A percentile compares a stretch with the other conserved stretches of the same genome.
These are phyloP conservation scores for Tubulanus polymorphus DNA, from an alignment of 2,888 invertebrate species.

Conservation along the genomic window DNA sequence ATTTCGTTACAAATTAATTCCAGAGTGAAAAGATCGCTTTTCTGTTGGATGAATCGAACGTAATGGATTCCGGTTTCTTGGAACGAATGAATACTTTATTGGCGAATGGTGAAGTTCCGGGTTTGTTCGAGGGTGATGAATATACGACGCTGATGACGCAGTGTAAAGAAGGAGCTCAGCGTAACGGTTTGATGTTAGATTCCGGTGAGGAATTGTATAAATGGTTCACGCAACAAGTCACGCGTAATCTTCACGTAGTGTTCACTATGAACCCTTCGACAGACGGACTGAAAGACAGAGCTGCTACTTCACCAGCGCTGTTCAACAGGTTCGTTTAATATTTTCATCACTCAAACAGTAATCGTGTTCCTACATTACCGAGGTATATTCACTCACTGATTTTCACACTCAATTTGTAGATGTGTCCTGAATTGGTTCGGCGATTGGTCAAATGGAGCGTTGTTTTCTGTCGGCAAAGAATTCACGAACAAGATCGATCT, in stretches of 20 bases:
- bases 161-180: conserved; percentile 97
- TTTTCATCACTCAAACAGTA: neutral
- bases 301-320: conserved; percentile 96
- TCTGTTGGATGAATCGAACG: conserved; percentile 98
- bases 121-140: conserved; percentile 74
- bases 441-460: conserved; percentile 92
- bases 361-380: neutral
- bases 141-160: conserved; percentile 99
- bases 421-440: conserved; percentile 99
- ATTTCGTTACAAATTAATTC: too few species aligned
- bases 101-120: conserved; percentile 90
- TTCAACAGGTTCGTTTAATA: conserved; percentile 72
- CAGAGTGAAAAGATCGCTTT: conserved; percentile 99
- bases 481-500: conserved; percentile 94
- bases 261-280: conserved; percentile 99
- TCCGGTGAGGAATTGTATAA: conserved; percentile 98
- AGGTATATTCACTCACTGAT: neutral
- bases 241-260: conserved; percentile 98
- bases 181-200: conserved; percentile 97
- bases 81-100: conserved; percentile 98
- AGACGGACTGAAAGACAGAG: conserved; percentile 95
- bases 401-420: too few species aligned
- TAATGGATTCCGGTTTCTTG: conserved; percentile 95
- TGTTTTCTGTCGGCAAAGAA: conserved; percentile 77
- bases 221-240: conserved; percentile 96